Base-by-base conservation (phyloP, 2,888 invertebrate genomes). In the Pristionchus exspectatus region DNA sequence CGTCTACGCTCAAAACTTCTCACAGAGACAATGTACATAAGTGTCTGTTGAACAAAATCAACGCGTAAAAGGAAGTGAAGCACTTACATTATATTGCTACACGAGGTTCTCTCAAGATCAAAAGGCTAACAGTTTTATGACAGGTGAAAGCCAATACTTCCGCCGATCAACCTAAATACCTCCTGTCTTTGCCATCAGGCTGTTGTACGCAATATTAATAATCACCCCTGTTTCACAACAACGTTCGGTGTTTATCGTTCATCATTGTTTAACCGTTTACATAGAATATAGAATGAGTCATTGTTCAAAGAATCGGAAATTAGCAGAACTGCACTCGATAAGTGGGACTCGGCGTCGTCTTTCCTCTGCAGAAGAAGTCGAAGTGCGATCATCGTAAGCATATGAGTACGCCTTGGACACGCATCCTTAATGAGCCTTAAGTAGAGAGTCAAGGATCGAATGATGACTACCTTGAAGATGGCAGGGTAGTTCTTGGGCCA, bases 371-470 rank as follows among this genome's bases (percentile, higher is more conserved):
- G 74, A 96, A 96, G 92, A 96, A 0, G 96, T 96, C 92, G 96
- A 96, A 87, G 95, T 95, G 63, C 94, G 92, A 91, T 96, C 96
- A 94, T 96, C 96, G 91, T 96, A 96, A 27, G 96, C 96, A 91
- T 96, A 96, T 90, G 96, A 96, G 94, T 96, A 96, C 18, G 96
- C 96, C 89, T 96, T 95, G 2, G 96, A 92, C 96, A 96, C 21
- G 95, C 94, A 0, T 93, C 91, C 92, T 96, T 96, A 94, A 96
- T 30, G 44, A 87, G 3, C 18, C 66, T 1, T 54, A 2, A 21
- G 27, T 56, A 5, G 18, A 59, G 18, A 21, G 59, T 2, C 1
- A 59, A 59, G 18, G 59, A 59, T 9, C 4, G 24, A 59, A 24
- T 27, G 44, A 30, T 30, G 30, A 30, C 3, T 59, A 89, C 90